Percentiles rank a stretch among this genome's conserved stretches.
phyloP scores from a whole-genome alignment of 2,113 vertebrate genomes.

The Eira barbara region DNA sequence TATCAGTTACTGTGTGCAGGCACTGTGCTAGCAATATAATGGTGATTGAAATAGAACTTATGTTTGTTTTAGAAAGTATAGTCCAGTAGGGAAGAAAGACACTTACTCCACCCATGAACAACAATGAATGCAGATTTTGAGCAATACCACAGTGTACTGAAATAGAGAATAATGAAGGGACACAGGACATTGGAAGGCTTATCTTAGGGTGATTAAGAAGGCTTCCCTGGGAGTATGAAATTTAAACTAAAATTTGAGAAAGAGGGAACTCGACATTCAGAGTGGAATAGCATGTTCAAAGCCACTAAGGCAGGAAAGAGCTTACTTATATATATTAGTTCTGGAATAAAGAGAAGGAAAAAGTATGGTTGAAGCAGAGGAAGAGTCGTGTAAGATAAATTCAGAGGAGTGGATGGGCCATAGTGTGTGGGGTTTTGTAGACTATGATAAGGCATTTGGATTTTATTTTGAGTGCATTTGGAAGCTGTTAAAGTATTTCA shows the following conservation, averaged over 20 bases:
- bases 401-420: background rate
- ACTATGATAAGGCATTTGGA: background rate
- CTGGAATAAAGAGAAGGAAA: background rate
- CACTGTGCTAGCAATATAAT: background rate
- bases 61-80: background rate
- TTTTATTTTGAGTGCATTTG: background rate
- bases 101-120: background rate
- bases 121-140: background rate
- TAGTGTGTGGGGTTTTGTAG: background rate
- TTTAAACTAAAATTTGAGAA: background rate
- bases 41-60: background rate
- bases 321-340: background rate
- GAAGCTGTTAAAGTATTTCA: conserved; percentile 30
- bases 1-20: background rate
- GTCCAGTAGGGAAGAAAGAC: background rate
- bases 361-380: background rate
- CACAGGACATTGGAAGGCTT: background rate
- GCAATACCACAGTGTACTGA: background rate
- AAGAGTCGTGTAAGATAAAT: background rate
- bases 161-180: background rate
- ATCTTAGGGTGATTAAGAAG: background rate
- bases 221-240: background rate
- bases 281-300: background rate
- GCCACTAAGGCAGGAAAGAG: background rate
- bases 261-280: background rate